Evolutionary conservation across 2,113 vertebrate species (phyloP).

Genomic region (Cephalopterus ornatus): DNA sequence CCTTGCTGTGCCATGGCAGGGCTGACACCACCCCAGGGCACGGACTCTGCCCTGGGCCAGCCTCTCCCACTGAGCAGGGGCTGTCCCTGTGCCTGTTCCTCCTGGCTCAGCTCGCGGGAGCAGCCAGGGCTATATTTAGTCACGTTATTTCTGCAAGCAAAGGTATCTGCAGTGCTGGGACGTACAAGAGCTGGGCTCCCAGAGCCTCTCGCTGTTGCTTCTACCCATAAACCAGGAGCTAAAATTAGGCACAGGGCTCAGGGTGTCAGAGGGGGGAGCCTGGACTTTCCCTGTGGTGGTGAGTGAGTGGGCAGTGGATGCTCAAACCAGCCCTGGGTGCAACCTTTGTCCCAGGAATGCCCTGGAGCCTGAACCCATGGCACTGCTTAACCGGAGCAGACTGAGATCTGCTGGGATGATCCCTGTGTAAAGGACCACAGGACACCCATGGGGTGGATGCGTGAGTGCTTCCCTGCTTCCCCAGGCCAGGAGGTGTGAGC

Average conservation of each 20-base stretch:
- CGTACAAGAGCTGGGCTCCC: neutral
- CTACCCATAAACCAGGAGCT: neutral
- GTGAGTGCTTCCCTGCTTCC: neutral
- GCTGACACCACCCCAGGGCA: fast-evolving
- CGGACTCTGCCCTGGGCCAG: fast-evolving
- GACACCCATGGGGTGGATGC: fast-evolving
- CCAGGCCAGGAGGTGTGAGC: neutral
- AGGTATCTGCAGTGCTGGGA: neutral
- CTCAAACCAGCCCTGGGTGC: neutral
- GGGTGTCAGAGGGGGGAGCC: neutral
- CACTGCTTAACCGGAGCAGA: neutral
- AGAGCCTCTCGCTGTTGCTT: fast-evolving
- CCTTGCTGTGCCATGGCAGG: fast-evolving
- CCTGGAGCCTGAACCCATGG: neutral
- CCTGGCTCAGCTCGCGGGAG: neutral
- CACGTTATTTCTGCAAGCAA: fast-evolving
- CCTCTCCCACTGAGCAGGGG: neutral
- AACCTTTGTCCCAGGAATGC: fast-evolving
- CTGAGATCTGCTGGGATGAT: neutral
- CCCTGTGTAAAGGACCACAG: fast-evolving
- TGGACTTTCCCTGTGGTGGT: neutral
- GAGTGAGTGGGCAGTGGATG: neutral
- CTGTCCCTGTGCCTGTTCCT: neutral
- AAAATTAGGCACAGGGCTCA: neutral
- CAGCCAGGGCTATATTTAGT: neutral